Base-by-base conservation (phyloP, 1,140 invertebrate species). In the Lutraria rhynchaena region DNA sequence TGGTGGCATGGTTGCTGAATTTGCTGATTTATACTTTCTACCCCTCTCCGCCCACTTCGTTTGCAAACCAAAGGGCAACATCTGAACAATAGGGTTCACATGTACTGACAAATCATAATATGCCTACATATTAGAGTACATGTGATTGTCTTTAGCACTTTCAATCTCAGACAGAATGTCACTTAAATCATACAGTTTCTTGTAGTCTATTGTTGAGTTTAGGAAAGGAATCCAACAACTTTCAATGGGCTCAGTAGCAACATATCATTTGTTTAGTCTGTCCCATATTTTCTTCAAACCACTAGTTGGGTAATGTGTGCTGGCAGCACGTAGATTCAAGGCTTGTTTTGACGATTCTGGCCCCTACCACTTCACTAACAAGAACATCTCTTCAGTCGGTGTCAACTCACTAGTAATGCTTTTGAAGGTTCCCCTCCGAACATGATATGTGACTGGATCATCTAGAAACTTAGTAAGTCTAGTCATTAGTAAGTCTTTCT, bases 401-500 rank as follows among this genome's bases (percentile, higher is more conserved):
- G n/a, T n/a, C n/a, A n/a, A n/a, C n/a, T n/a, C n/a, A n/a, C n/a
- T n/a, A n/a, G n/a, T n/a, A n/a, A n/a, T n/a, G n/a, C n/a, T n/a
- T n/a, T n/a, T n/a, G n/a, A n/a, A n/a, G n/a, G n/a, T n/a, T n/a
- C n/a, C n/a, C n/a, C n/a, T n/a, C n/a, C n/a, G n/a, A n/a, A n/a
- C n/a, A n/a, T n/a, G n/a, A n/a, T n/a, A n/a, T n/a, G n/a, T n/a
- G n/a, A n/a, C n/a, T n/a, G n/a, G n/a, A n/a, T n/a, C n/a, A n/a
- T n/a, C n/a, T n/a, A n/a, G n/a, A n/a, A n/a, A n/a, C n/a, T n/a
- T n/a, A n/a, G n/a, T n/a, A n/a, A n/a, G n/a, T n/a, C n/a, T n/a
- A n/a, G n/a, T n/a, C n/a, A n/a, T n/a, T n/a, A n/a, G n/a, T 15
- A 85, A 55, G 5, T 84, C 70, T 70, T 84, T 81, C 37, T 81